Percentiles rank a stretch among this genome's conserved stretches.
Conservation (phyloP, 2,888 invertebrate genomes). For the Pyrgus malvae region DNA sequence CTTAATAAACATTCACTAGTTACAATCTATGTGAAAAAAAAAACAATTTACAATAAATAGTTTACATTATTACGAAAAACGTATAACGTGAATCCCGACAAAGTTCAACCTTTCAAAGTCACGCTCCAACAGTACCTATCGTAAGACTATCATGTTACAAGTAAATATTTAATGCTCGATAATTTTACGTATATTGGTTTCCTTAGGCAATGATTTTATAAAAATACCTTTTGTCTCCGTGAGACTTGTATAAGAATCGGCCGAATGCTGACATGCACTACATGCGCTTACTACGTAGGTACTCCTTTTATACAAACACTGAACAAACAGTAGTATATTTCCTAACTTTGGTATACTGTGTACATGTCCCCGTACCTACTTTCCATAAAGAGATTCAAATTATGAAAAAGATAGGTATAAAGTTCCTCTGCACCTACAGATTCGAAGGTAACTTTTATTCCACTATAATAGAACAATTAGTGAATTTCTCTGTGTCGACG, state of each 20-base stretch:
- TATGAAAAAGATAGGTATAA: slow-evolving; percentile 50
- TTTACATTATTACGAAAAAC: slow-evolving; percentile 74
- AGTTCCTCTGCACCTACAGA: slow-evolving; percentile 57
- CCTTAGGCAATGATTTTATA: slow-evolving; percentile 78
- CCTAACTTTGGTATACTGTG: slow-evolving; percentile 82
- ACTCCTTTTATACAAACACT: slow-evolving; percentile 41
- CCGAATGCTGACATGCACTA: slow-evolving; percentile 35
- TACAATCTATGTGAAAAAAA: slow-evolving; percentile 69
- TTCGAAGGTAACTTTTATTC: slow-evolving; percentile 76
- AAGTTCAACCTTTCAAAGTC: slow-evolving; percentile 49
- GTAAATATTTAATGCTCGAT: slow-evolving; percentile 73
- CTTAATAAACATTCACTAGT: slow-evolving; percentile 69
- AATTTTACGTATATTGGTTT: slow-evolving; percentile 79
- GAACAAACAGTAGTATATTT: slow-evolving; percentile 66
- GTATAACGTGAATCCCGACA: slow-evolving; percentile 76
- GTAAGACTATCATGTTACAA: slow-evolving; percentile 72
- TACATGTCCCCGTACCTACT: slow-evolving; percentile 61
- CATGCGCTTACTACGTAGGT: slow-evolving; percentile 28
- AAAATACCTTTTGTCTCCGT: slow-evolving; percentile 68
- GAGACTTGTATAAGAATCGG: slow-evolving; percentile 46
- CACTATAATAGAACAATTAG: slow-evolving; percentile 59
- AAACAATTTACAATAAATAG: slow-evolving; percentile 74
- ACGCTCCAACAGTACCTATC: slow-evolving; percentile 57
- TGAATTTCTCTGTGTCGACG: slow-evolving; percentile 50
- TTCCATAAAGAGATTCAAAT: slow-evolving; percentile 59